Percentiles rank a stretch among this genome's conserved stretches.
phyloP scores from a whole-genome alignment of 2,113 vertebrate species.

The Sigmodon hispidus region DNA sequence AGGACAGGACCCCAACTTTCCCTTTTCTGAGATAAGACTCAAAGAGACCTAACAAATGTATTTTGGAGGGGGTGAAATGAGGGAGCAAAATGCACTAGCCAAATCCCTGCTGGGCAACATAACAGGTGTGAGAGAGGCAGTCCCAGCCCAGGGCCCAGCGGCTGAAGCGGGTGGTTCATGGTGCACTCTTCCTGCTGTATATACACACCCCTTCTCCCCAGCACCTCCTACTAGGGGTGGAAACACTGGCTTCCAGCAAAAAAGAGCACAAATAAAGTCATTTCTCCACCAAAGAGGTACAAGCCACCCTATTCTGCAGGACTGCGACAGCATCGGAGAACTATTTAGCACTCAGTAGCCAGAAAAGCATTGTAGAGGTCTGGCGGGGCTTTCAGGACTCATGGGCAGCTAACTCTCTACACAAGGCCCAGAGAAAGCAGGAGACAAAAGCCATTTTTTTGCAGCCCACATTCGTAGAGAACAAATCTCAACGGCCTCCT shows the following conservation, averaged over 20 bases:
- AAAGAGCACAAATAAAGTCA: constrained; percentile 42
- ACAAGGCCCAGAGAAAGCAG: constrained; percentile 57
- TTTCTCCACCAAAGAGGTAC: constrained; percentile 45
- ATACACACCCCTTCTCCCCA: constrained; percentile 62
- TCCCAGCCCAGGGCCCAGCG: constrained; percentile 53
- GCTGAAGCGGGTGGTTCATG: constrained; percentile 9
- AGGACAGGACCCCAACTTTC: constrained; percentile 50
- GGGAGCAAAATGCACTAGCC: constrained; percentile 60
- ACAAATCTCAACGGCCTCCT: constrained; percentile 71
- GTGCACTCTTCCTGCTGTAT: constrained; percentile 24
- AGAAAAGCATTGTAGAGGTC: constrained; percentile 50
- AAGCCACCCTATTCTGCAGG: constrained; percentile 5
- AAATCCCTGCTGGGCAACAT: constrained; percentile 71
- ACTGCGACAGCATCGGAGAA: constrained; percentile 1
- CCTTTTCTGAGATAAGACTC: constrained; percentile 29
- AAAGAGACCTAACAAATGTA: constrained; percentile 36
- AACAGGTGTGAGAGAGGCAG: constrained; percentile 79
- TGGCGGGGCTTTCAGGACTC: constrained; percentile 54
- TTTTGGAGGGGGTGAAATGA: constrained; percentile 18
- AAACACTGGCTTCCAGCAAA: constrained; percentile 46
- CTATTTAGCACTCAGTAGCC: constrained; percentile 40
- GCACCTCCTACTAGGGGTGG: constrained; percentile 32
- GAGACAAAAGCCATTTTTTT: constrained; percentile 80
- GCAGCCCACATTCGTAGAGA: constrained; percentile 72
- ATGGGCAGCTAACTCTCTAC: constrained; percentile 54